Percentiles rank a stretch among this genome's conserved stretches.
Evolutionary conservation across 2,797 vertebrate species (phyloP).

Genomic region (Vespertilio murinus): DNA sequence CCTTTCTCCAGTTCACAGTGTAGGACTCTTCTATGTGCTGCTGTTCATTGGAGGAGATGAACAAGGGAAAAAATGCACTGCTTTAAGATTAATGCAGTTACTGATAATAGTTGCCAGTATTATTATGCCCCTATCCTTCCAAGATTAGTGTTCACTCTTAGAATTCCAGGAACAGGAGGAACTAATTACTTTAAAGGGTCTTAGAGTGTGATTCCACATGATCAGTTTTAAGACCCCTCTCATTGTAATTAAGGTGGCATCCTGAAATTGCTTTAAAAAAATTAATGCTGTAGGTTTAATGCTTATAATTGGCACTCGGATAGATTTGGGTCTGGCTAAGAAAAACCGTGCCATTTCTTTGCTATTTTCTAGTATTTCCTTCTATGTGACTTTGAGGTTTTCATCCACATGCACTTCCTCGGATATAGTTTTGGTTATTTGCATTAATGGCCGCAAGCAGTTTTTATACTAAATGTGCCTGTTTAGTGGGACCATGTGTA

Average conservation of each 20-base stretch:
- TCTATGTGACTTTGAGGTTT: slow-evolving; percentile 27
- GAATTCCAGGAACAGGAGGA: slow-evolving; percentile 66
- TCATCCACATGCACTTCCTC: background rate
- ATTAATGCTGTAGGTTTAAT: slow-evolving; percentile 68
- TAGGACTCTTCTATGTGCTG: background rate
- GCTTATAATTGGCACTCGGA: slow-evolving; percentile 78
- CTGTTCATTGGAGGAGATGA: background rate
- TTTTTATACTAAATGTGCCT: slow-evolving; percentile 52
- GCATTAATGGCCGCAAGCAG: slow-evolving; percentile 50
- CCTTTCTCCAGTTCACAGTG: background rate
- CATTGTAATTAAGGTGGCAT: slow-evolving; percentile 78
- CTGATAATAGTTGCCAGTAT: slow-evolving; percentile 43
- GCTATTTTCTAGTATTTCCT: background rate
- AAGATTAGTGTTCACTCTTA: slow-evolving; percentile 69
- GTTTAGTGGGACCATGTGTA: slow-evolving; percentile 60
- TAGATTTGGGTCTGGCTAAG: slow-evolving; percentile 63
- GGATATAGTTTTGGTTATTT: slow-evolving; percentile 20
- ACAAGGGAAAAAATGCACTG: background rate
- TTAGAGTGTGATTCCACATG: slow-evolving; percentile 71
- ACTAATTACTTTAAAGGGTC: slow-evolving; percentile 76
- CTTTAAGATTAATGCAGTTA: background rate
- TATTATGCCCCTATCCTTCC: background rate
- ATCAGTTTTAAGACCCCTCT: slow-evolving; percentile 76
- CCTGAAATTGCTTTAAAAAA: slow-evolving; percentile 69
- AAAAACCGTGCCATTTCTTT: slow-evolving; percentile 62